phyloP scores from a whole-genome alignment of 2,797 vertebrate species.

The Peromyscus nudipes region DNA sequence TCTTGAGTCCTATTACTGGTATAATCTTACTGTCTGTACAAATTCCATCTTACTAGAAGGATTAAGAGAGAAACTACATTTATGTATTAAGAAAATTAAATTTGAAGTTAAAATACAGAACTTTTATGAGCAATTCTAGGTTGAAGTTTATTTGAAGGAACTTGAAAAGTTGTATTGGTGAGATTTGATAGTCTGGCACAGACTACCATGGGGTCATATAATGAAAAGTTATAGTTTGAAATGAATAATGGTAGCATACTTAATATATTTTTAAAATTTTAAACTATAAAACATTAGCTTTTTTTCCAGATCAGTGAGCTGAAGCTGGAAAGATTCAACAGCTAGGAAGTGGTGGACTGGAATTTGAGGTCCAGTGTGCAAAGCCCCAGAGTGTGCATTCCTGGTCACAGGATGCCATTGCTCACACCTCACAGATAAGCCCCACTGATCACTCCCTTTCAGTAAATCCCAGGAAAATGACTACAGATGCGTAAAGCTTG shows the following conservation, averaged over 20 bases:
- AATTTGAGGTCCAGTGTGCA: not conserved
- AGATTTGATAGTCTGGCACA: not conserved
- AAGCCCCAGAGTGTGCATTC: not conserved
- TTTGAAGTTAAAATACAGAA: conserved; percentile 25
- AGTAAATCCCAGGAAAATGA: conserved; percentile 2
- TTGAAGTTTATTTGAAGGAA: conserved; percentile 31
- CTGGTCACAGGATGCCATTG: not conserved
- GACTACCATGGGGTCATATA: not conserved
- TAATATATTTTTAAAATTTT: conserved; percentile 26
- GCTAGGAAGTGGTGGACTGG: not conserved
- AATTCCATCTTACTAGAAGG: not conserved
- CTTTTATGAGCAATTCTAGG: not conserved
- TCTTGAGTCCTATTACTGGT: not conserved
- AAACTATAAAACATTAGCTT: not conserved
- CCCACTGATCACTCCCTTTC: not conserved
- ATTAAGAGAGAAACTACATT: conserved; percentile 23
- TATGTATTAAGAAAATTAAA: conserved; percentile 14
- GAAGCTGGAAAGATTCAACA: not conserved
- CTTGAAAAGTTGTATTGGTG: conserved; percentile 31
- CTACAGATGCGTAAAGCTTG: not conserved
- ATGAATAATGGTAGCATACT: not conserved
- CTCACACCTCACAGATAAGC: not conserved
- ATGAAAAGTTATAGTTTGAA: conserved; percentile 39
- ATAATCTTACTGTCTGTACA: not conserved
- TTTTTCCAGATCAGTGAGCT: not conserved